Evolutionary conservation across 1,140 invertebrate species (phyloP).

Genomic region (Penaeus chinensis): DNA sequence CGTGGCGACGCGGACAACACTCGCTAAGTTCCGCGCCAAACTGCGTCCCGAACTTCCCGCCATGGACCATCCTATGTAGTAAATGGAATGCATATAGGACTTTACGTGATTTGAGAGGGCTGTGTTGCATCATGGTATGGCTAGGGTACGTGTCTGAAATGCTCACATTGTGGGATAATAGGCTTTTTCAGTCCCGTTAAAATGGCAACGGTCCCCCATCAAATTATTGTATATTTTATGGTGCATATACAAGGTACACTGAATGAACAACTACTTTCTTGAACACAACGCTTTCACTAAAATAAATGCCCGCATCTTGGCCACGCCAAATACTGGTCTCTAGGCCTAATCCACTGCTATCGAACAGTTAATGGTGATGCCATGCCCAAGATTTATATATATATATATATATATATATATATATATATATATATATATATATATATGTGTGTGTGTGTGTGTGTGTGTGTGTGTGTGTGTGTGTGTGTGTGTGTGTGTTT

Average conservation of each 20-base stretch:
- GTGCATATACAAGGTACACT: too few species aligned
- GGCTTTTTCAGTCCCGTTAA: too few species aligned
- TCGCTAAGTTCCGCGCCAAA: conserved; percentile 21
- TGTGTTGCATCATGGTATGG: too few species aligned
- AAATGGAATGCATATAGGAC: not conserved
- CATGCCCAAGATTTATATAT: not conserved
- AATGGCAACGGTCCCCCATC: too few species aligned
- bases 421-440: conserved; percentile 42
- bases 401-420: conserved; percentile 44
- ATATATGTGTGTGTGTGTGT: conserved; percentile 33
- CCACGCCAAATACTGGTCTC: not conserved
- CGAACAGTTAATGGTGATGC: not conserved
- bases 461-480: conserved; percentile 6
- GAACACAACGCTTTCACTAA: too few species aligned
- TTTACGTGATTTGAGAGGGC: too few species aligned
- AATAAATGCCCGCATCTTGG: not conserved
- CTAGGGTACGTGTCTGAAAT: too few species aligned
- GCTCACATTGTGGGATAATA: too few species aligned
- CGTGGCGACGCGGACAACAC: conserved; percentile 1
- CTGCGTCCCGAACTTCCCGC: conserved; percentile 37
- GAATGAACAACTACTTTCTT: too few species aligned
- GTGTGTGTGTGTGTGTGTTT: not conserved
- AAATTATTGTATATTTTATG: too few species aligned
- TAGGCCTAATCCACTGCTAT: not conserved
- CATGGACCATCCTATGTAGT: not conserved